Percentiles rank a stretch among this genome's conserved stretches.
Evolutionary conservation across 2,888 invertebrate species (phyloP).

Genomic region (Uropetala carovei): DNA sequence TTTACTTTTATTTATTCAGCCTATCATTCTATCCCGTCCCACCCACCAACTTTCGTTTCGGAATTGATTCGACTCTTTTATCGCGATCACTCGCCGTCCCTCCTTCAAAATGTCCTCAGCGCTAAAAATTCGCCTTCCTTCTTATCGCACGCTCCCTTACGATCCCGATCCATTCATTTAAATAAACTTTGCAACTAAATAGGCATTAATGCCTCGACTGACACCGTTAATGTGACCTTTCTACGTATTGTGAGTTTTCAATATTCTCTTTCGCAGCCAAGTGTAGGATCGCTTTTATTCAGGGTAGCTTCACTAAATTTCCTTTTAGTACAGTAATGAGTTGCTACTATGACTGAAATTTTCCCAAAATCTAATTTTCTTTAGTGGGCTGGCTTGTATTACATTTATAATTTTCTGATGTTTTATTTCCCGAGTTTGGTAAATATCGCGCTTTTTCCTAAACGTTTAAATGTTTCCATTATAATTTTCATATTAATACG

Average conservation of each 20-base stretch:
- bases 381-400: too few species aligned
- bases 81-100: slow-evolving; percentile 12
- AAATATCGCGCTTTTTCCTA: too few species aligned
- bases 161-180: neutral
- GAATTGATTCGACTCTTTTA: slow-evolving; percentile 19
- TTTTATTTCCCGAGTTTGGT: too few species aligned
- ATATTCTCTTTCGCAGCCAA: neutral
- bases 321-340: too few species aligned
- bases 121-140: neutral
- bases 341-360: too few species aligned
- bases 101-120: neutral
- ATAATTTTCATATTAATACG: too few species aligned
- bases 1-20: slow-evolving; percentile 25
- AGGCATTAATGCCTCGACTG: slow-evolving; percentile 7
- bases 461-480: too few species aligned
- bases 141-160: neutral
- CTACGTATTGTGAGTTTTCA: neutral
- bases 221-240: neutral
- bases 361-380: too few species aligned
- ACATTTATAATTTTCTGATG: too few species aligned
- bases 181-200: slow-evolving; percentile 28
- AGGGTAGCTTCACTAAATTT: too few species aligned
- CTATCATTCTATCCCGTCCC: neutral
- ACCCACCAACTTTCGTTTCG: neutral
- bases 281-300: neutral